Percentiles rank a stretch among this genome's conserved stretches.
These are phyloP conservation scores for Drosophila rubida DNA, from an alignment of 2,888 invertebrate genomes.

Conservation along the genomic window DNA sequence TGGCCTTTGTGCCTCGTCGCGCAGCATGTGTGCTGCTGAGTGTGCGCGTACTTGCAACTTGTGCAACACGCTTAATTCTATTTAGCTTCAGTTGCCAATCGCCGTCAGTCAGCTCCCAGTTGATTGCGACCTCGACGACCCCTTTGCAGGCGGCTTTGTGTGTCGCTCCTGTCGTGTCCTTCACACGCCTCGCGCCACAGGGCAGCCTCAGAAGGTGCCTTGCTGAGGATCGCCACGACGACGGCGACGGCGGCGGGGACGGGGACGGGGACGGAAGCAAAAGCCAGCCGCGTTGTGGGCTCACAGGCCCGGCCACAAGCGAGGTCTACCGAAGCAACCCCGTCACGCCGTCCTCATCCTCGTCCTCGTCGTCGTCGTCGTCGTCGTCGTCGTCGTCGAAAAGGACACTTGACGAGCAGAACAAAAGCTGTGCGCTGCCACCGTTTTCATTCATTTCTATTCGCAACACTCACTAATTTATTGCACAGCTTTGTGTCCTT, in stretches of 20 bases:
- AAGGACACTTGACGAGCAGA: constrained; percentile 77
- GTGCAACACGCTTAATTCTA: constrained; percentile 75
- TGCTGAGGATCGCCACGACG: constrained; percentile 58
- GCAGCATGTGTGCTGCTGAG: constrained; percentile 78
- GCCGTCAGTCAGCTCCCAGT: constrained; percentile 26
- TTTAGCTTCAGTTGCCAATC: constrained; percentile 78
- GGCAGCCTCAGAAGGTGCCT: constrained; percentile 8
- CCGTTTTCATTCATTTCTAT: constrained; percentile 70
- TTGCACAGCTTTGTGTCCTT: constrained; percentile 61
- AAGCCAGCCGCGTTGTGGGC: constrained; percentile 79
- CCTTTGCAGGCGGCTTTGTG: constrained; percentile 34
- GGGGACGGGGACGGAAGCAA: constrained; percentile 61
- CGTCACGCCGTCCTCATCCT: constrained; percentile 64
- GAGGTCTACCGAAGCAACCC: constrained; percentile 83
- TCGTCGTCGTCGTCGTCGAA: constrained; percentile 58
- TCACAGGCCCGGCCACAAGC: constrained; percentile 81
- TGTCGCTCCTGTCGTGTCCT: constrained; percentile 57
- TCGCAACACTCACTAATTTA: constrained; percentile 60
- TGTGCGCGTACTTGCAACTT: constrained; percentile 74
- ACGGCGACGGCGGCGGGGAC: too few relatives aligned
- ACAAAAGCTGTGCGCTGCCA: constrained; percentile 74
- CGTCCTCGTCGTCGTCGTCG: constrained; percentile 49
- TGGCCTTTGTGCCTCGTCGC: constrained; percentile 46
- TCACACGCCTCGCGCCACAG: constrained; percentile 64
- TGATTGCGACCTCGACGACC: constrained; percentile 43